phyloP scores from a whole-genome alignment of 2,797 vertebrate genomes.

The Phataginus tricuspis region DNA sequence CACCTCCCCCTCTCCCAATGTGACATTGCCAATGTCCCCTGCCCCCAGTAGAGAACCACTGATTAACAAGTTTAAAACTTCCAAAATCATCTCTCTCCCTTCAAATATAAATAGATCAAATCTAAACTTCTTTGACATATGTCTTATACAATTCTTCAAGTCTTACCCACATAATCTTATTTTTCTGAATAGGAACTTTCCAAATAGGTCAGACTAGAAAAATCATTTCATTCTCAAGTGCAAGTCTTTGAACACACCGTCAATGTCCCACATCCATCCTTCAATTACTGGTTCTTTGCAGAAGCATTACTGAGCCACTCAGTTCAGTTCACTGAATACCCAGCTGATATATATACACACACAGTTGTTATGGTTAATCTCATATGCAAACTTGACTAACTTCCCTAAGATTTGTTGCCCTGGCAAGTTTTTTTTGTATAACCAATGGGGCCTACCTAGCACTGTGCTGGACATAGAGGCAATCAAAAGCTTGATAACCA shows the following conservation, averaged over 20 bases:
- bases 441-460: background rate
- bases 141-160: constrained; percentile 1
- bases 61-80: constrained; percentile 15
- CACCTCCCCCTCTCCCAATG: background rate
- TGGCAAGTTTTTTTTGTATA: constrained; percentile 11
- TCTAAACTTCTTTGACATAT: background rate
- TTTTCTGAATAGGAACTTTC: constrained; percentile 48
- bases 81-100: background rate
- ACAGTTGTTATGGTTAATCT: background rate
- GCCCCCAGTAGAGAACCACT: background rate
- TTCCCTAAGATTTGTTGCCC: background rate
- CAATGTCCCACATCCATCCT: background rate
- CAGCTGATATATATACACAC: background rate
- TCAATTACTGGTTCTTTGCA: background rate
- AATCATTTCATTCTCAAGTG: constrained; percentile 23
- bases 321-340: background rate
- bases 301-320: background rate
- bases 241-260: background rate
- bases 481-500: background rate
- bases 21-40: background rate
- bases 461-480: background rate
- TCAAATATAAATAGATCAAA: background rate
- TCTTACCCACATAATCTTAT: background rate
- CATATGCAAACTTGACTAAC: constrained; percentile 15
- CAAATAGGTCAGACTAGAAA: constrained; percentile 44